Percentiles rank a stretch among this genome's conserved stretches.
phyloP scores from a whole-genome alignment of 2,797 vertebrate genomes.

The Hybognathus amarus region DNA sequence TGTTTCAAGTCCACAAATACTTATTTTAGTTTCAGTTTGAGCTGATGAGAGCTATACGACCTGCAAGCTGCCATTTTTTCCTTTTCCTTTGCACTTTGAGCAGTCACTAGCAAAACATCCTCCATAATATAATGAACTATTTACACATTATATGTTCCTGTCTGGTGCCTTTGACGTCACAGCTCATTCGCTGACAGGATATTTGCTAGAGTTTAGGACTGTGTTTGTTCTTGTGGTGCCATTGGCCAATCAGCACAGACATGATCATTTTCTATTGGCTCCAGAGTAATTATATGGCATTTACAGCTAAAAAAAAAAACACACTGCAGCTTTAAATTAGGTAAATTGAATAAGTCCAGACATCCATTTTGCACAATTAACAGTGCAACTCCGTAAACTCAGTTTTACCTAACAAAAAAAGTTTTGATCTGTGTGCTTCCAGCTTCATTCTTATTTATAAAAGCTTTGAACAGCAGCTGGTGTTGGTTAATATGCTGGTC shows the following conservation, averaged over 20 bases:
- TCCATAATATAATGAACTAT: neutral
- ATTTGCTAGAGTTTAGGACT: conserved; percentile 7
- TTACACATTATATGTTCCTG: neutral
- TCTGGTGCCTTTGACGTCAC: neutral
- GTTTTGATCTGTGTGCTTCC: neutral
- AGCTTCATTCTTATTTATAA: neutral
- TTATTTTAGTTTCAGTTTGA: neutral
- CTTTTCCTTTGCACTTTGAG: neutral
- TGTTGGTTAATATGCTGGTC: conserved; percentile 22
- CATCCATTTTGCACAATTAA: neutral
- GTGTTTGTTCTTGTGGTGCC: neutral
- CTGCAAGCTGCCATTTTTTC: neutral
- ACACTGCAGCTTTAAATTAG: conserved; percentile 1
- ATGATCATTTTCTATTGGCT: neutral
- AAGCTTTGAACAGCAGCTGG: neutral
- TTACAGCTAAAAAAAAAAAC: neutral
- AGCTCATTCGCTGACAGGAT: neutral
- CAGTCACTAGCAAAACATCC: neutral
- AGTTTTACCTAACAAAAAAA: neutral
- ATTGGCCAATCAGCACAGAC: neutral
- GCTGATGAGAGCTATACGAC: neutral
- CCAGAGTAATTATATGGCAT: neutral
- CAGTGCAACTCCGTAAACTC: neutral
- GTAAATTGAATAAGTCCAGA: neutral
- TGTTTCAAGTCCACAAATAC: neutral